Evolutionary conservation across 1,140 invertebrate species (phyloP), one percentile per base, ranked within the genome.

Genomic region (Drosophila simulans): DNA sequence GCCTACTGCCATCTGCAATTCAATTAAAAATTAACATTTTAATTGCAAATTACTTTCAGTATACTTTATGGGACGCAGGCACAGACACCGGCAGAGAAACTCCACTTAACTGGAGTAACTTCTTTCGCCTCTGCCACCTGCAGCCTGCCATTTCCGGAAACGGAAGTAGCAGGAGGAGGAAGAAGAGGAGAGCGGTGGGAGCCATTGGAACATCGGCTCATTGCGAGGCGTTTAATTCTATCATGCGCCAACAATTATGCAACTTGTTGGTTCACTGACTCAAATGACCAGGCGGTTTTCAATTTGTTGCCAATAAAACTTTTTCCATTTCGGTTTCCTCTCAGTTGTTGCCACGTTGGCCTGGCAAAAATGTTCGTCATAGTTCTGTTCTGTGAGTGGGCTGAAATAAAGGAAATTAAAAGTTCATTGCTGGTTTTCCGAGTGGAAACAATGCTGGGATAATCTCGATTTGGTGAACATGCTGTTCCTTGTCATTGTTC

Each of bases 11-110:
- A 46, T 76, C 49, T 54, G 76, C 59, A 83, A 91, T 91, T 91
- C 80, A 90, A 91, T 91, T 91, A 79, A 83, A 83, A 91, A 91
- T 91, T 91, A 86, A 90, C 85, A 91, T 91, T 91, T 91, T 90
- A 91, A 90, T 90, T 91, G 90, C 85, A 91, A 91, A 91, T 86
- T 82, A 79, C 86, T 84, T 75, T 63, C 54, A 49, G 60, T 65
- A 75, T 71, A 74, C 65, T 80, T 83, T 74, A 71, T 48, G 66
- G 48, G 37, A 43, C 53, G 46, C 39, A 40, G 12, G 35, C 51
- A 25, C 64, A 56, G 49, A 42, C 42, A 64, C 39, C 48, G 35
- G 34, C 48, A n/a, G 39, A 49, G 58, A 69, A 51, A 70, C 64
- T 46, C 56, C 64, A 71, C 51, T 53, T 63, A 57, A 80, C 56